phyloP scores from a whole-genome alignment of 2,888 invertebrate species.

The Nephrotoma flavescens region DNA sequence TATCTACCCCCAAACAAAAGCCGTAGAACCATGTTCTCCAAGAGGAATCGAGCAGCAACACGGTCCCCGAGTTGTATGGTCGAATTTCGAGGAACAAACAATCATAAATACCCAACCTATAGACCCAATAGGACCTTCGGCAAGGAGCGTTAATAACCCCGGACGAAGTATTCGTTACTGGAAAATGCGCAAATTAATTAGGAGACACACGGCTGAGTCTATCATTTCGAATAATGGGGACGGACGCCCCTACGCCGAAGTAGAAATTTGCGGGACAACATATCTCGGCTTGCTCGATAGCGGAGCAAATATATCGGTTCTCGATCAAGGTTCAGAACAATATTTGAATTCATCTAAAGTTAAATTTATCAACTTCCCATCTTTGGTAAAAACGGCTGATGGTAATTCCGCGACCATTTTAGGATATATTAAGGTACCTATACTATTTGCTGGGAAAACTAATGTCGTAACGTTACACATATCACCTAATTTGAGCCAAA shows the following conservation, averaged over 20 bases:
- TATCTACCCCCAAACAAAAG: neutral
- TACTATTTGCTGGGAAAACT: neutral
- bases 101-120: no score
- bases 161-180: neutral
- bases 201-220: neutral
- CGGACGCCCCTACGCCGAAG: neutral
- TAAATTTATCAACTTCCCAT: neutral
- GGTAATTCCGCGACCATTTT: neutral
- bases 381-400: neutral
- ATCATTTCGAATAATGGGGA: neutral
- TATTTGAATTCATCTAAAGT: neutral
- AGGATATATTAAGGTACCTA: neutral
- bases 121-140: no score
- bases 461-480: neutral
- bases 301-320: no score
- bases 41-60: neutral
- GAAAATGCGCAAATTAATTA: neutral
- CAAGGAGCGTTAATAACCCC: neutral
- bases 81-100: neutral
- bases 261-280: no score
- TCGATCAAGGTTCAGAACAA: no score
- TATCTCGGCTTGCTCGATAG: no score
- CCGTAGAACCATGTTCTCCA: neutral
- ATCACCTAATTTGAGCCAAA: neutral
- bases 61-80: neutral